Evolutionary conservation across 2,797 vertebrate species (phyloP).

Genomic region (Tamandua tetradactyla): DNA sequence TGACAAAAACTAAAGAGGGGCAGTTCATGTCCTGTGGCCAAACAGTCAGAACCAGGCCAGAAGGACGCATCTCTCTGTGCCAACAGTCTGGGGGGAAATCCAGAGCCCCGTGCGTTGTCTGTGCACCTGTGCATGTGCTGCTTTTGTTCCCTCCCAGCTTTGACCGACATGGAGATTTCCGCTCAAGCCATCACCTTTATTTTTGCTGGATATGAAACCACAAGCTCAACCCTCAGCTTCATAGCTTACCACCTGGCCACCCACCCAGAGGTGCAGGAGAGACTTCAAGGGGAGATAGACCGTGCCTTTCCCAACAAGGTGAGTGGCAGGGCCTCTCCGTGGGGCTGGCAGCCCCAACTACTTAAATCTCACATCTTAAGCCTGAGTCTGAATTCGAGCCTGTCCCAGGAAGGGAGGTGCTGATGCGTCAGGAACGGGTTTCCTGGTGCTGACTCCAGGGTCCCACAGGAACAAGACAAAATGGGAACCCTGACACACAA

Average conservation of each 20-base stretch:
- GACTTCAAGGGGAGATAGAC: slow-evolving; percentile 88
- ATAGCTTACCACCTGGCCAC: slow-evolving; percentile 86
- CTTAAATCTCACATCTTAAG: neutral
- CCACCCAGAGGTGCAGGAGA: slow-evolving; percentile 85
- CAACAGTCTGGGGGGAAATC: neutral
- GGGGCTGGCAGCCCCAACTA: too few relatives aligned
- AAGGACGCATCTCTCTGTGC: neutral
- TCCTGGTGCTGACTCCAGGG: neutral
- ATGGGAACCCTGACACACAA: neutral
- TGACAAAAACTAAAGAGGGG: neutral
- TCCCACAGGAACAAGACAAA: neutral
- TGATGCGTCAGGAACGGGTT: too few relatives aligned
- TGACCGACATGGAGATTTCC: slow-evolving; percentile 90
- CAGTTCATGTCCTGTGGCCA: too few relatives aligned
- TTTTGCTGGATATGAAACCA: slow-evolving; percentile 89
- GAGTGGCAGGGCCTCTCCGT: neutral
- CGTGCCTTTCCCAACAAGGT: slow-evolving; percentile 86
- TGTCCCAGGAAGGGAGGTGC: neutral
- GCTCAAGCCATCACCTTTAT: slow-evolving; percentile 89
- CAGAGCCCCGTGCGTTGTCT: too few relatives aligned
- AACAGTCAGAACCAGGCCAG: neutral
- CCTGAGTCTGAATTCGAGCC: neutral
- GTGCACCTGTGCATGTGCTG: neutral
- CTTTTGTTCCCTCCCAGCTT: slow-evolving; percentile 81
- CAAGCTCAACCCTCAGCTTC: slow-evolving; percentile 84